A percentile compares a stretch with the other conserved stretches of the same genome.
Conservation (phyloP, 2,888 invertebrate species). For the Tipula unca region DNA sequence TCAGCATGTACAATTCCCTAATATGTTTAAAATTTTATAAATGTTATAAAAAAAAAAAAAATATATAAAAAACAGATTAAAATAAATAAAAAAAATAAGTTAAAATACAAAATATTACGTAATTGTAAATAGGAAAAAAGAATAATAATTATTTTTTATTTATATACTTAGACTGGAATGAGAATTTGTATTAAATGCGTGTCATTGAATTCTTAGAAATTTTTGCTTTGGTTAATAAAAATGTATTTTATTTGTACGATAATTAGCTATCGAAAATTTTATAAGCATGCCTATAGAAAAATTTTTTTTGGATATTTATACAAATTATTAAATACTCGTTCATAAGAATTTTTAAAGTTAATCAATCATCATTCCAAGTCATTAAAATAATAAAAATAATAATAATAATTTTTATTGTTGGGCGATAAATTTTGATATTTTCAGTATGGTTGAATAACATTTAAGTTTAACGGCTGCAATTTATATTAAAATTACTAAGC, state of each 20-base stretch:
- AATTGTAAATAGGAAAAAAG: neutral
- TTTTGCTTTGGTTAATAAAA: neutral
- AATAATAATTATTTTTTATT: neutral
- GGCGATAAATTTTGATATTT: neutral
- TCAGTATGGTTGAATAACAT: neutral
- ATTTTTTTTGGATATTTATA: neutral
- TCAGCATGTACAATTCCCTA: slow-evolving; percentile 40
- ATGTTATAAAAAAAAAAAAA: slow-evolving; percentile 17
- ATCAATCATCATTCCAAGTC: neutral
- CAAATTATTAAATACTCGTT: neutral
- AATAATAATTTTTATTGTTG: neutral
- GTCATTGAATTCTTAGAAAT: neutral
- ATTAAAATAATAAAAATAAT: too few relatives aligned
- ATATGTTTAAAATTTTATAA: slow-evolving; percentile 25
- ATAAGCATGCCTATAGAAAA: neutral
- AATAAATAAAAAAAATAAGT: slow-evolving; percentile 21
- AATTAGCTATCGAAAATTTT: neutral
- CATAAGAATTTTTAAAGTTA: neutral
- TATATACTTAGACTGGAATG: too few relatives aligned
- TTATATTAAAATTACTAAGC: neutral
- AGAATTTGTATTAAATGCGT: neutral
- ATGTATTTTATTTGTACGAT: neutral
- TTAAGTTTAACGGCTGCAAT: neutral
- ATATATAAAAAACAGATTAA: slow-evolving; percentile 21
- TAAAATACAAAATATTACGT: neutral